A percentile compares a stretch with the other conserved stretches of the same genome.
Evolutionary conservation across 2,113 vertebrate genomes (phyloP).

Genomic region (Cebidichthys violaceus): DNA sequence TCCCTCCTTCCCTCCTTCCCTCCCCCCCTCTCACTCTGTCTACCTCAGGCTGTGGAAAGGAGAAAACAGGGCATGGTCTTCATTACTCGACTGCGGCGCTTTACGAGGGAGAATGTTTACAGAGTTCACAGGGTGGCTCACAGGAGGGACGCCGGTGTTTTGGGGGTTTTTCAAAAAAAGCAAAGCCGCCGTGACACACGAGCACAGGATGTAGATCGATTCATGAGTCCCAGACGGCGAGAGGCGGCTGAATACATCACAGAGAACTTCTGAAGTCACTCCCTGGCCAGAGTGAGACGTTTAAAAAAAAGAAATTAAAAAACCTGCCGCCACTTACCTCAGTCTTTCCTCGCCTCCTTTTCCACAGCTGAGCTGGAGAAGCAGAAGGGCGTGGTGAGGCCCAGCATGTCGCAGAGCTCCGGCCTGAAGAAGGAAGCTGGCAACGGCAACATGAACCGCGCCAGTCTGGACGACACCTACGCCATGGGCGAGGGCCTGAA

Average conservation of each 20-base stretch:
- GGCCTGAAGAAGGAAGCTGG: slow-evolving; percentile 94
- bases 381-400: slow-evolving; percentile 95
- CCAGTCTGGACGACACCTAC: slow-evolving; percentile 97
- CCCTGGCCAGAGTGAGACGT: slow-evolving; percentile 1
- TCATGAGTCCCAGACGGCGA: slow-evolving; percentile 9
- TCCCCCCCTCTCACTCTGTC: slow-evolving; percentile 7
- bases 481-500: slow-evolving; percentile 95
- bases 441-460: slow-evolving; percentile 89
- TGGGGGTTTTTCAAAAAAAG: too few relatives aligned
- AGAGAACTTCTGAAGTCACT: slow-evolving; percentile 1
- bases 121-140: slow-evolving; percentile 60
- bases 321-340: slow-evolving; percentile 45
- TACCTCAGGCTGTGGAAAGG: slow-evolving; percentile 49
- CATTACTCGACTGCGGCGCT: slow-evolving; percentile 61
- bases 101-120: slow-evolving; percentile 61
- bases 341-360: slow-evolving; percentile 29
- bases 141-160: not conserved
- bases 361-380: slow-evolving; percentile 95
- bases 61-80: slow-evolving; percentile 54
- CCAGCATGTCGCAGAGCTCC: slow-evolving; percentile 95
- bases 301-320: too few relatives aligned
- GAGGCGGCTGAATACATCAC: not conserved
- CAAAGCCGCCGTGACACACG: not conserved
- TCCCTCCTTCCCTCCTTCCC: slow-evolving; percentile 10
- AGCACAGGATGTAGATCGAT: slow-evolving; percentile 1